Base-by-base conservation (phyloP, 92 coral and sea anemone species). In the Zoanthus gigantus region DNA sequence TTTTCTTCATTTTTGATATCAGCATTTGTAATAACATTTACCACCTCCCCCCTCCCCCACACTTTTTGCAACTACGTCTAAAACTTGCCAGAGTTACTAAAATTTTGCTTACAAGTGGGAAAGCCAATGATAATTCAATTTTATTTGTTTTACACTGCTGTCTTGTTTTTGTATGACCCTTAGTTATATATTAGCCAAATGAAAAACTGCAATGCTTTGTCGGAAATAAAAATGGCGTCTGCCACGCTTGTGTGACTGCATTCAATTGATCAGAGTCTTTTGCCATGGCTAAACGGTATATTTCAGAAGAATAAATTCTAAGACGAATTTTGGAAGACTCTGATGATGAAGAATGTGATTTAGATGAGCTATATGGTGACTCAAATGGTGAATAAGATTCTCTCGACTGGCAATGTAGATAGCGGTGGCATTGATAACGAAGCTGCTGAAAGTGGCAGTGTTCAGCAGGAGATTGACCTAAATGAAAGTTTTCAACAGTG, bases 291-390 rank as follows among this genome's bases (percentile, higher is more conserved):
- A 65, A 65, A 28, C 71, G 34, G 32, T 65, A 65, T 65, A 65
- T 65, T 65, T 28, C 71, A 17, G 71, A 31, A 34, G n/a, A 71
- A 28, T 45, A 71, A 28, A 47, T 31, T 17, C 75, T 71, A 69
- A 69, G 42, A 69, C 74, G 74, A 28, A 16, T 69, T 69, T 11
- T 69, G 74, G 74, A 31, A 69, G 72, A 68, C 13, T 68, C 45
- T 68, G 73, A 68, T 0, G 56, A 50, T 50, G 61, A 54, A 54
- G 61, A 54, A 54, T 54, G 61, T 54, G 61, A 54, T 54, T 54
- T 54, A 54, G 61, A 50, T 50, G 56, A 50, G 56, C 56, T 50
- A 5, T 50, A 50, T 50, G 56, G 56, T 50, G 56, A 50, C 56
- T 50, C 56, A 50, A 50, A 50, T 50, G 56, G 56, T 50, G 10